Evolutionary conservation across 2,888 invertebrate species (phyloP), one percentile per base, ranked within the genome.

Genomic region (Hirtodrosophila confusa): DNA sequence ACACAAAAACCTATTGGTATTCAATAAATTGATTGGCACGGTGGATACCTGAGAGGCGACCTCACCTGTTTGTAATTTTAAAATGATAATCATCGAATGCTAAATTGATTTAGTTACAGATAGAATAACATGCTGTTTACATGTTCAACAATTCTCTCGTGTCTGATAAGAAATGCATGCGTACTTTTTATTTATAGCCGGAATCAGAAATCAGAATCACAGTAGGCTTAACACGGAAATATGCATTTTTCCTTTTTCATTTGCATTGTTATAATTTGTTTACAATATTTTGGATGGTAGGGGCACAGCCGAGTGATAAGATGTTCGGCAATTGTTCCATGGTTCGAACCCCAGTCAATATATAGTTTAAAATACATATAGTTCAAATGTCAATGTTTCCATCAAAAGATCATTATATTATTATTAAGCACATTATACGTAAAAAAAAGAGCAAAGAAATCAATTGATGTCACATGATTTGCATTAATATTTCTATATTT

Each of bases 61-160:
- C n/a, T 23, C 36, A 54, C 47, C 43, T 55, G 33, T 37, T 56
- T 50, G 50, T 11, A 8, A 37, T 23, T 27, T 37, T 29, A 27
- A 7, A 9, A 44, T 35, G 37, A 63, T 45, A 51, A 27, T 54
- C 39, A 23, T 9, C 6, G 17, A 40, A 27, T n/a, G 1, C 37
- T 23, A 31, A 9, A 35, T 31, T 48, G 63, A 63, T 27, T 27
- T 64, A 51, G 9, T 3, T 3, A 12, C 33, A 29, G 41, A 37
- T 57, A 51, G 47, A 27, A 35, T 41, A 3, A 3, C 11, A 5
- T 31, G 36, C 45, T 67, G 68, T 57, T 51, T 48, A 44, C 65
- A 40, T 49, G n/a, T 35, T 43, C 9, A 31, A 31, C 29, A 40
- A 8, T 11, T 12, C 45, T 40, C 35, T 40, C 24, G n/a, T 6